phyloP scores from a whole-genome alignment of 2,888 invertebrate species.

The Xestia xanthographa region DNA sequence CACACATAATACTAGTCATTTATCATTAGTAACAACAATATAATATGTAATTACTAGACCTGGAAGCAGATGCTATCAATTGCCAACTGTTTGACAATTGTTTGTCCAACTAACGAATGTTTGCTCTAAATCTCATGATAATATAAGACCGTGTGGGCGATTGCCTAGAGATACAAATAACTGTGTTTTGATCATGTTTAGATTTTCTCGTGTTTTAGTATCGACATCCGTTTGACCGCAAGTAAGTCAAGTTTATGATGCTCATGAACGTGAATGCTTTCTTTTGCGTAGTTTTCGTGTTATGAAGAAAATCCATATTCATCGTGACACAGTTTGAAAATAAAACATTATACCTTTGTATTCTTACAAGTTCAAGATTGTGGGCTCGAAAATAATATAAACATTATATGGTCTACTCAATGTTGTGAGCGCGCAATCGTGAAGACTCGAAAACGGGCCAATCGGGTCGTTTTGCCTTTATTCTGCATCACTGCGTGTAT shows the following conservation, averaged over 20 bases:
- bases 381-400: not conserved
- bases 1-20: conserved; percentile 64
- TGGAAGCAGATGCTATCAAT: conserved; percentile 55
- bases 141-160: conserved; percentile 42
- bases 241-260: conserved; percentile 40
- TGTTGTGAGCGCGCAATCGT: too few species aligned
- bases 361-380: not conserved
- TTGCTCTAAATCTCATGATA: conserved; percentile 38
- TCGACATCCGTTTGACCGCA: conserved; percentile 35
- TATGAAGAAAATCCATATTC: conserved; percentile 10
- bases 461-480: too few species aligned
- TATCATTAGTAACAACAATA: conserved; percentile 62
- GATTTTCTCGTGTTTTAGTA: conserved; percentile 31
- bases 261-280: conserved; percentile 21
- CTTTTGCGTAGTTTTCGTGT: conserved; percentile 6
- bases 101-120: conserved; percentile 39
- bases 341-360: not conserved
- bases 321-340: not conserved
- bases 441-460: too few species aligned
- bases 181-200: conserved; percentile 15
- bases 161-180: conserved; percentile 34
- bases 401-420: too few species aligned
- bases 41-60: conserved; percentile 61
- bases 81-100: conserved; percentile 46
- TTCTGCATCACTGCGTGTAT: too few species aligned